A percentile compares a stretch with the other conserved stretches of the same genome.
Conservation (phyloP, 2,888 invertebrate genomes). For the Amphipyra berbera region DNA sequence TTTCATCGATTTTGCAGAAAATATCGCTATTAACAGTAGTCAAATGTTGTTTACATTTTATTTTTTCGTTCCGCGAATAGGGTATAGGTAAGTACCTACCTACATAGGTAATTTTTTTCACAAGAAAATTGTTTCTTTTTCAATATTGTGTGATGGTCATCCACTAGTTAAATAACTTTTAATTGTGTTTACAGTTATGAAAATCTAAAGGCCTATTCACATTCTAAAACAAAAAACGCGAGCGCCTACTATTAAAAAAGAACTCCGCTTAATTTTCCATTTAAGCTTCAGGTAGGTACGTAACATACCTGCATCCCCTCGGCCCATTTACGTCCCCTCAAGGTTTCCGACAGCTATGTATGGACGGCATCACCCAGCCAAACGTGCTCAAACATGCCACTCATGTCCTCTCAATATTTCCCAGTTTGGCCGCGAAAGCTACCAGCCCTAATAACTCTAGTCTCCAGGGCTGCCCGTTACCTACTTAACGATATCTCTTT, state of each 20-base stretch:
- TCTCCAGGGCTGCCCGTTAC: constrained; percentile 14
- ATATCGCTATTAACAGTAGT: too few relatives aligned
- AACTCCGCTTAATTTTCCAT: not conserved
- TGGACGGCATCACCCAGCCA: constrained; percentile 7
- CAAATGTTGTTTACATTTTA: too few relatives aligned
- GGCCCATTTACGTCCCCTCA: constrained; percentile 2
- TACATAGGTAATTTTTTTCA: too few relatives aligned
- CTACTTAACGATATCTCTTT: not conserved
- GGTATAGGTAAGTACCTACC: too few relatives aligned
- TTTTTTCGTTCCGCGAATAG: too few relatives aligned
- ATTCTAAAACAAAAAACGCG: not conserved
- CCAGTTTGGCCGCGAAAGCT: constrained; percentile 15
- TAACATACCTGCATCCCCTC: not conserved
- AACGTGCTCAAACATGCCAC: constrained; percentile 56
- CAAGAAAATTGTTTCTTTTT: too few relatives aligned
- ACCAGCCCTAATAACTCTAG: constrained; percentile 14
- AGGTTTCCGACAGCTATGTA: constrained; percentile 7
- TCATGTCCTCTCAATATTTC: constrained; percentile 31
- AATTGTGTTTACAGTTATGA: too few relatives aligned
- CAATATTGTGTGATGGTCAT: too few relatives aligned
- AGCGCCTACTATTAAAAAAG: not conserved
- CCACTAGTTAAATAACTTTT: too few relatives aligned
- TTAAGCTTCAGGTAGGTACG: constrained; percentile 6
- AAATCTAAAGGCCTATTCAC: not conserved
- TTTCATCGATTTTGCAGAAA: too few relatives aligned